These are phyloP conservation scores for Ichneumoninae sp. DNA, from an alignment of 2,888 invertebrate genomes.

Conservation along the genomic window DNA sequence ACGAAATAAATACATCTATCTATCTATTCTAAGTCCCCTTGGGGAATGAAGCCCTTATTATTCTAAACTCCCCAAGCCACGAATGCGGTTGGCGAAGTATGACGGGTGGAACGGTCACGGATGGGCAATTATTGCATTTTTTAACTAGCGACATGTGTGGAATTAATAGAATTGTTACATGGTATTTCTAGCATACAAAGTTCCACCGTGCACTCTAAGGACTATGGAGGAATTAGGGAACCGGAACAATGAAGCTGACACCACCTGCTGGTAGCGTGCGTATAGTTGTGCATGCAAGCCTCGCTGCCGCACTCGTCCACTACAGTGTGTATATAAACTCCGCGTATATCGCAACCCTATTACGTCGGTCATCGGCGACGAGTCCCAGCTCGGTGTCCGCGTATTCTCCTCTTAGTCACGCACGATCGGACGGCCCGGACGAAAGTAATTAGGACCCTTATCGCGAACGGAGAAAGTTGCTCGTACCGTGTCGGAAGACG, in stretches of 20 bases:
- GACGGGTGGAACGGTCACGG: too few species aligned
- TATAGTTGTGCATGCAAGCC: background rate
- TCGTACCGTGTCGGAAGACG: slow-evolving; percentile 22
- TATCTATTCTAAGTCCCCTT: too few species aligned
- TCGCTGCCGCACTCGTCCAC: slow-evolving; percentile 9
- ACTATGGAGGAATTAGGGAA: too few species aligned
- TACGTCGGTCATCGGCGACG: slow-evolving; percentile 19
- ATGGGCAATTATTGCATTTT: too few species aligned
- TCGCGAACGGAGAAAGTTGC: slow-evolving; percentile 64
- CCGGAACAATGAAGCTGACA: background rate
- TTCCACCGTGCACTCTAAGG: too few species aligned
- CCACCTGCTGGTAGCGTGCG: background rate
- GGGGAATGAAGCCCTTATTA: too few species aligned
- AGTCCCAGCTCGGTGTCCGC: slow-evolving; percentile 13
- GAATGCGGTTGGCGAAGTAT: too few species aligned
- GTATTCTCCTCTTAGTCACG: slow-evolving; percentile 50
- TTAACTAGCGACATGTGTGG: too few species aligned
- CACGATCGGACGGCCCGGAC: slow-evolving; percentile 25
- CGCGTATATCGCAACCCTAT: slow-evolving; percentile 36
- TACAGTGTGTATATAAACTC: background rate
- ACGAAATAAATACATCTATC: too few species aligned
- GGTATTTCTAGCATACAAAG: too few species aligned
- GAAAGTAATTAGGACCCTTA: slow-evolving; percentile 64
- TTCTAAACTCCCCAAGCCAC: too few species aligned
- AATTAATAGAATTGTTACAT: too few species aligned